A percentile compares a stretch with the other conserved stretches of the same genome.
phyloP scores from a whole-genome alignment of 2,113 vertebrate species.

The Sinosuthora webbiana region DNA sequence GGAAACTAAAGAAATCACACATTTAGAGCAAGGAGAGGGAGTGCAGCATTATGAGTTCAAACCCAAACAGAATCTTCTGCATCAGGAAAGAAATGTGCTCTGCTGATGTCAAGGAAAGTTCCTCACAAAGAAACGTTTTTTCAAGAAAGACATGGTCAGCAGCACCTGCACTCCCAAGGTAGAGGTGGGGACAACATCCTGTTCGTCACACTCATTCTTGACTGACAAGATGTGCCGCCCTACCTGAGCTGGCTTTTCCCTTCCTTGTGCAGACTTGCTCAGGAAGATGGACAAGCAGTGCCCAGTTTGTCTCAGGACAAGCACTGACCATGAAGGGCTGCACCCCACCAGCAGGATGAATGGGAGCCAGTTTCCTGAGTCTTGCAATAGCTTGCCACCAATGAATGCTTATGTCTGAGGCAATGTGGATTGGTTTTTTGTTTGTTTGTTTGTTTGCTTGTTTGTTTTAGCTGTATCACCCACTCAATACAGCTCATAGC shows the following conservation, averaged over 20 bases:
- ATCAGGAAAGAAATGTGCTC: background rate
- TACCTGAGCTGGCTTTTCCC: background rate
- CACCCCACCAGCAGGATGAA: background rate
- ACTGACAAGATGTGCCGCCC: background rate
- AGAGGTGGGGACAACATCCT: background rate
- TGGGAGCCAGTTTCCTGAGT: background rate
- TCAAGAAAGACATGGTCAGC: background rate
- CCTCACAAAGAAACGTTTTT: background rate
- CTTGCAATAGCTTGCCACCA: background rate
- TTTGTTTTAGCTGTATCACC: background rate
- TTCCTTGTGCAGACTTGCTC: background rate
- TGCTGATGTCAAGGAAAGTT: background rate
- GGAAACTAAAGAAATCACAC: background rate
- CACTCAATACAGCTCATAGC: accelerated
- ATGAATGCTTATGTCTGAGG: background rate
- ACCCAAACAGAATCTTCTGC: background rate
- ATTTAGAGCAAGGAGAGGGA: background rate
- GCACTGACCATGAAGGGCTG: background rate
- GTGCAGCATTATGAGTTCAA: accelerated
- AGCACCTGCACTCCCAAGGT: background rate
- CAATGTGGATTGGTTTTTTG: background rate
- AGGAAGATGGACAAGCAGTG: background rate
- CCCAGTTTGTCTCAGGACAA: background rate
- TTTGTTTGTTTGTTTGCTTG: background rate
- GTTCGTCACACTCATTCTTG: background rate